Percentiles rank a stretch among this genome's conserved stretches.
Evolutionary conservation across 2,113 vertebrate species (phyloP).

Genomic region (Chlamydotis undulata): DNA sequence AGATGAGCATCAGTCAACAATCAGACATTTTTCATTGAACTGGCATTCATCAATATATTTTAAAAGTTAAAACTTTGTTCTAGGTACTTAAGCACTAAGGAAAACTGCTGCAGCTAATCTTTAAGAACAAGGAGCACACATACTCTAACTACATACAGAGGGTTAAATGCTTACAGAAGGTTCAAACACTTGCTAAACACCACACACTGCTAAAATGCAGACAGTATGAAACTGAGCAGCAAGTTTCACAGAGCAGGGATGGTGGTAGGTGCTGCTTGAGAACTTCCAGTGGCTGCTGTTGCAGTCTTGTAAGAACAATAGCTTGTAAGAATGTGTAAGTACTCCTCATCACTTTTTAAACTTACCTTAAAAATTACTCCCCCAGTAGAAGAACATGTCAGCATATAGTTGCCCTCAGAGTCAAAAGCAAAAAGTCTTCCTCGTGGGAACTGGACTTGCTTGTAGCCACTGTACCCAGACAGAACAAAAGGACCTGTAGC

Average conservation of each 20-base stretch:
- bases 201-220: neutral
- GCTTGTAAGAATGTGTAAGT: neutral
- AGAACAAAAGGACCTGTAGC: constrained; percentile 94
- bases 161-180: neutral
- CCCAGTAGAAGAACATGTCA: constrained; percentile 89
- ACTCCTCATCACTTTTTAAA: neutral
- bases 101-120: neutral
- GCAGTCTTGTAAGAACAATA: neutral
- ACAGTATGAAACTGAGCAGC: neutral
- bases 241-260: neutral
- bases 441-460: constrained; percentile 92
- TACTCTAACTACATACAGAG: neutral
- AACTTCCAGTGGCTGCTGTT: neutral
- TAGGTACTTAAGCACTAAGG: neutral
- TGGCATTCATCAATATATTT: neutral
- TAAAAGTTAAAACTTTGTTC: neutral
- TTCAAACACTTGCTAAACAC: neutral
- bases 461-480: constrained; percentile 95
- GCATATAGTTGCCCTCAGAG: constrained; percentile 92
- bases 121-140: neutral
- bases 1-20: neutral
- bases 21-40: neutral
- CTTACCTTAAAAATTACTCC: constrained; percentile 91
- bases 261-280: neutral
- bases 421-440: constrained; percentile 96